Evolutionary conservation across 2,888 invertebrate genomes (phyloP), one percentile per base, ranked within the genome.

Genomic region (Asteroscopus sphinx): DNA sequence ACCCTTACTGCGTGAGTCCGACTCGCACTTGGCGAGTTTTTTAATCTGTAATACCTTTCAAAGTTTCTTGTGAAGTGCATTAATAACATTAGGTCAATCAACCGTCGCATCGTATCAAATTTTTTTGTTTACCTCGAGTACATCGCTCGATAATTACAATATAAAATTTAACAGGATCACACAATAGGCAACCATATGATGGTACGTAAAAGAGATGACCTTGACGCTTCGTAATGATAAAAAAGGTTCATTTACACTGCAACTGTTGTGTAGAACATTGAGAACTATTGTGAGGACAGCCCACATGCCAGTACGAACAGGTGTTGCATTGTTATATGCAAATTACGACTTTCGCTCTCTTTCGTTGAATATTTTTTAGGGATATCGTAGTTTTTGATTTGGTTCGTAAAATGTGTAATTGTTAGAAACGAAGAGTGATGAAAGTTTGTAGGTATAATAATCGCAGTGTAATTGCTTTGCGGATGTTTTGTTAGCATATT

Each of bases 171-270:
- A 63, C 55, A 40, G 46, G 46, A 33, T 40, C 41, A 73, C 45
- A 68, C 77, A 76, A 76, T 77, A 71, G 77, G 54, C 68, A 75
- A 77, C 79, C 87, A 87, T 86, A 82, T 87, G 88, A 90, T 88
- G 82, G 77, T 76, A 81, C 81, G 83, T 80, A 90, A 88, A 87
- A 78, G 85, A 84, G 83, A 83, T 84, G 93, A 92, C 93, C 93
- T 93, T 93, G 92, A 81, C 83, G 79, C 81, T 82, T 81, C 82
- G 85, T 90, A 88, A 90, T 90, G 87, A 89, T 90, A 91, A 92
- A 92, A 92, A 93, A 93, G 91, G 93, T 93, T 93, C 92, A 88
- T 93, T 92, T 92, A 92, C 92, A 92, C 89, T 90, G 91, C 92
- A 93, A 90, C 92, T 90, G 92, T 90, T 64, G 88, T 48, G 88